Evolutionary conservation across 2,888 invertebrate genomes (phyloP).

Genomic region (Plemyria rubiginata): DNA sequence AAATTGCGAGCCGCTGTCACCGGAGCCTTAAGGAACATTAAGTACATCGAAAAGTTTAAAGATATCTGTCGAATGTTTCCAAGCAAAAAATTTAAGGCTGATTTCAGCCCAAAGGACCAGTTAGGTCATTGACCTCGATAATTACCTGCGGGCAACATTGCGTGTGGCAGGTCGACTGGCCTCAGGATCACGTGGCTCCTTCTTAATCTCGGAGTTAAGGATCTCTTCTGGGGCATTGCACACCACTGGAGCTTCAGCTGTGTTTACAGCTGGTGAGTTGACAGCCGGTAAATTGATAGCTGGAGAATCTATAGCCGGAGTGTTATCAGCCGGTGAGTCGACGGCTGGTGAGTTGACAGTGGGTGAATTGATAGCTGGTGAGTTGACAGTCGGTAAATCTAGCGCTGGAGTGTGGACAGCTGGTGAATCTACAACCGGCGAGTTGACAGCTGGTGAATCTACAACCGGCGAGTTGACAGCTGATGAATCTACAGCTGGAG

Average conservation of each 20-base stretch:
- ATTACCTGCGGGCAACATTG: slow-evolving; percentile 61
- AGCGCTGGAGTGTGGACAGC: not conserved
- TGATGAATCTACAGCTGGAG: slow-evolving; percentile 3
- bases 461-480: not conserved
- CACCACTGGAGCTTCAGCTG: not conserved
- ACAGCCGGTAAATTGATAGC: slow-evolving; percentile 6
- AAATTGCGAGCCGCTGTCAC: too few species aligned
- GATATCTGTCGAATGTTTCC: too few species aligned
- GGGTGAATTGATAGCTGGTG: slow-evolving; percentile 4
- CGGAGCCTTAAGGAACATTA: too few species aligned
- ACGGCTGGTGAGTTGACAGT: not conserved
- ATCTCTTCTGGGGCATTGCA: slow-evolving; percentile 7
- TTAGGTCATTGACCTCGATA: too few species aligned
- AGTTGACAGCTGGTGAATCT: not conserved
- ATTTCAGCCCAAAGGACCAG: too few species aligned
- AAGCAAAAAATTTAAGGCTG: too few species aligned
- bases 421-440: not conserved
- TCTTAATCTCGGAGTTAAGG: slow-evolving; percentile 17
- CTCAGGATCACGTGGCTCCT: slow-evolving; percentile 43
- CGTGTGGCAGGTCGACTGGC: slow-evolving; percentile 42
- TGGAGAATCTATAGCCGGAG: slow-evolving; percentile 6
- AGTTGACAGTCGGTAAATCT: slow-evolving; percentile 11
- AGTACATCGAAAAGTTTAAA: too few species aligned
- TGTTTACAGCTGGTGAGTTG: not conserved
- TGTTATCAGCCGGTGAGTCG: not conserved